Percentiles rank a stretch among this genome's conserved stretches.
These are phyloP conservation scores for Electrona antarctica DNA, from an alignment of 2,113 vertebrate genomes.

Conservation along the genomic window DNA sequence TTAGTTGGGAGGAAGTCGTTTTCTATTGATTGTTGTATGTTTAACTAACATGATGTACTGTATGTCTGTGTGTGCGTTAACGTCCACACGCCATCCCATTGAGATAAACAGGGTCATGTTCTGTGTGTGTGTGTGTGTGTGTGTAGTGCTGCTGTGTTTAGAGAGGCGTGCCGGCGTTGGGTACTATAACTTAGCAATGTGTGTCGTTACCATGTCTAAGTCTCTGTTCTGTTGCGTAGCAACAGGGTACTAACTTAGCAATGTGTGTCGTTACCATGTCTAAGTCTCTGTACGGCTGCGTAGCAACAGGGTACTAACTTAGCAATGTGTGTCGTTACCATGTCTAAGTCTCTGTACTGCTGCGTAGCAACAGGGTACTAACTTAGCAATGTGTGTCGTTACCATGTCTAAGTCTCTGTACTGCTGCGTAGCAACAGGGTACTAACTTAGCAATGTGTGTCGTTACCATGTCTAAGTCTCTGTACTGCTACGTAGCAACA, in stretches of 20 bases:
- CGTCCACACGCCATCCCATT: slow-evolving; percentile 58
- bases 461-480: slow-evolving; percentile 58
- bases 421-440: slow-evolving; percentile 36
- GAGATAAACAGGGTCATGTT: slow-evolving; percentile 74
- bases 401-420: slow-evolving; percentile 61
- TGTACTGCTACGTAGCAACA: slow-evolving; percentile 46
- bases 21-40: slow-evolving; percentile 75
- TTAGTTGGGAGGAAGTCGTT: slow-evolving; percentile 63
- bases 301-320: too few species aligned
- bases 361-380: too few species aligned
- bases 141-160: slow-evolving; percentile 17
- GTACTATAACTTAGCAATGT: slow-evolving; percentile 62
- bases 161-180: slow-evolving; percentile 45
- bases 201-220: too few species aligned
- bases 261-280: slow-evolving; percentile 60
- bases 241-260: too few species aligned
- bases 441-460: slow-evolving; percentile 63
- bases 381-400: slow-evolving; percentile 61
- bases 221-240: too few species aligned
- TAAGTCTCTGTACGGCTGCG: slow-evolving; percentile 56
- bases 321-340: slow-evolving; percentile 60
- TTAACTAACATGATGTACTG: slow-evolving; percentile 57
- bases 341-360: slow-evolving; percentile 62
- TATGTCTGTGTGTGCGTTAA: slow-evolving; percentile 66
- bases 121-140: slow-evolving; percentile 13